Evolutionary conservation across 1,140 invertebrate species (phyloP).

Genomic region (Drosophila quadrilineata): DNA sequence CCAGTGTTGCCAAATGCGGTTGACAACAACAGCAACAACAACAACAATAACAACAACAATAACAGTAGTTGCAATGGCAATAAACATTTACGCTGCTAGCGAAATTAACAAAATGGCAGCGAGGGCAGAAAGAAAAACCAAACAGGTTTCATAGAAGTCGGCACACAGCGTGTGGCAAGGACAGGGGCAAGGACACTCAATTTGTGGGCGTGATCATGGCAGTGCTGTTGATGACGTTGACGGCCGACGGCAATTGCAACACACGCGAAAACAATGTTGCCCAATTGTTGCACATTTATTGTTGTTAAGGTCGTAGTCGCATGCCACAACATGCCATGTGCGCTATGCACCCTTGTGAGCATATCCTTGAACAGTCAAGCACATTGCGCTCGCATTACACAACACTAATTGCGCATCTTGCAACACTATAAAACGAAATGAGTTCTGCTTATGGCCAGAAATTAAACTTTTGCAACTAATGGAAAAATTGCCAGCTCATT

Average conservation of each 20-base stretch:
- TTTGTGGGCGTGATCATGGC: conserved; percentile 5
- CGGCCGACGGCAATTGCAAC: conserved; percentile 24
- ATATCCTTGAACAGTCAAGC: conserved; percentile 16
- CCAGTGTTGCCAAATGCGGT: conserved; percentile 39
- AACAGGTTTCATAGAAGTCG: neutral
- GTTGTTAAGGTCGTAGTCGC: conserved; percentile 23
- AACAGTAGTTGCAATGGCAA: conserved; percentile 34
- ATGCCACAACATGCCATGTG: no score
- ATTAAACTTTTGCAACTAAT: neutral
- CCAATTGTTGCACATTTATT: conserved; percentile 26
- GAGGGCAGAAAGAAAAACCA: neutral
- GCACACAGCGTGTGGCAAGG: conserved; percentile 9
- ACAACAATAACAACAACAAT: conserved; percentile 11
- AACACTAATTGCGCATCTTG: conserved; percentile 36
- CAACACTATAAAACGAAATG: conserved; percentile 15
- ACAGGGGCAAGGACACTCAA: no score
- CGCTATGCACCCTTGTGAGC: neutral
- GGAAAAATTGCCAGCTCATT: no score
- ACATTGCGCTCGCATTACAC: conserved; percentile 16
- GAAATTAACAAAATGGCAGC: conserved; percentile 51
- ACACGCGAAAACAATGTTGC: conserved; percentile 35
- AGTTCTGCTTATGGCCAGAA: conserved; percentile 4
- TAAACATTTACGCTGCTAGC: conserved; percentile 49
- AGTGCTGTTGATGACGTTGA: conserved; percentile 3
- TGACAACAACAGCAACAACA: conserved; percentile 14